Evolutionary conservation across 2,888 invertebrate genomes (phyloP), one percentile per base, ranked within the genome.

Genomic region (Diaperis boleti): DNA sequence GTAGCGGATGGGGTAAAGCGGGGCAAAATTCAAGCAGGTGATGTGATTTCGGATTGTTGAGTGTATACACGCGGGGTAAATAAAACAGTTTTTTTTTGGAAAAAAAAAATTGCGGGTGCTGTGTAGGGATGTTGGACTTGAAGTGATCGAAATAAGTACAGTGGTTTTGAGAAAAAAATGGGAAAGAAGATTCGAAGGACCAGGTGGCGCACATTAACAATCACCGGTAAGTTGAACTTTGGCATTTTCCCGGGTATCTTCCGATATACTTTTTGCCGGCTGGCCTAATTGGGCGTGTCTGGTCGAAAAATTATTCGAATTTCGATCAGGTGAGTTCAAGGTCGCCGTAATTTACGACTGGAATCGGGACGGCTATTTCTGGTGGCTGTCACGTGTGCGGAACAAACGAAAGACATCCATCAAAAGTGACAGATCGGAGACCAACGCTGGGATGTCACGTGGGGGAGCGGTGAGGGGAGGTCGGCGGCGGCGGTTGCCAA

Each of bases 181-280:
- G 87, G 87, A 79, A 87, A 86, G 79, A 86, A 85, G 81, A 83
- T 83, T 68, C 82, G 85, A 76, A 87, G 86, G 81, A 88, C 87
- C 71, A 84, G 86, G 79, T 88, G 88, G 88, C 84, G 86, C 79
- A 84, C 85, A 71, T 82, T 87, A 72, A 83, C 85, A 69, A 86
- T 87, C 74, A 84, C 83, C 71, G 84, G 86, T 85, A 76, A 83
- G 78, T 22, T 39, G 26, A 35, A 37, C 15, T 41, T 55, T 42
- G 33, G 11, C 33, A 33, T 33, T 33, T 33, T 2, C 11, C 11
- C 11, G 8, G 33, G 7, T 5, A 10, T 33, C 11, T 4, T 11
- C 33, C 33, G n/a, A 26, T 26, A 8, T 26, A 8, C 26, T 26
- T n/a, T n/a, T 26, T n/a, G 26, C 26, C 26, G 26, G 26, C 26